Percentiles rank a stretch among this genome's conserved stretches.
These are phyloP conservation scores for Sycobia sp. DNA, from an alignment of 1,140 invertebrate species.

Conservation along the genomic window DNA sequence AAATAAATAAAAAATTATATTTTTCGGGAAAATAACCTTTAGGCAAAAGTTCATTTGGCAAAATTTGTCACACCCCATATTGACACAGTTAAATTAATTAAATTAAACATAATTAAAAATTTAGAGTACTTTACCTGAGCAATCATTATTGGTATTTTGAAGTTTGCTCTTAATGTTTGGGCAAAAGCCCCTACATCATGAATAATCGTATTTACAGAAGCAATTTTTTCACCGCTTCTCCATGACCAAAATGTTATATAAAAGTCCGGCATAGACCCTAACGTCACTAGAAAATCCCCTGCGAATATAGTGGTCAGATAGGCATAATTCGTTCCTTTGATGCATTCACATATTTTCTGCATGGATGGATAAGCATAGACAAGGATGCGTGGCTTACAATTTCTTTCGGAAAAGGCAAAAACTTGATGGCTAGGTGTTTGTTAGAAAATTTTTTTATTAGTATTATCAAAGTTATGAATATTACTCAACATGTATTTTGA, in stretches of 20 bases:
- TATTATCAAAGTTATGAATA: too few species aligned
- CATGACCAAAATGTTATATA: slow-evolving; percentile 53
- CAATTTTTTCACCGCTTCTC: slow-evolving; percentile 52
- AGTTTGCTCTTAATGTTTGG: slow-evolving; percentile 42
- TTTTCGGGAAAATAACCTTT: too few species aligned
- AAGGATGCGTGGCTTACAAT: slow-evolving; percentile 46
- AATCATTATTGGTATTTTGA: slow-evolving; percentile 32
- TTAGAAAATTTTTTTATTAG: too few species aligned
- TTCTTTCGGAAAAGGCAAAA: slow-evolving; percentile 53
- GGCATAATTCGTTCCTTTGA: slow-evolving; percentile 30
- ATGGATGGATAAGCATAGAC: slow-evolving; percentile 52
- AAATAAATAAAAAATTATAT: too few species aligned
- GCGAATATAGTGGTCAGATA: slow-evolving; percentile 52
- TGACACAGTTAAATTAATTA: too few species aligned
- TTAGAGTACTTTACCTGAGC: too few species aligned
- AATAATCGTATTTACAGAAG: slow-evolving; percentile 40
- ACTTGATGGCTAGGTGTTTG: slow-evolving; percentile 29
- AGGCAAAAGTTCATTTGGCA: too few species aligned
- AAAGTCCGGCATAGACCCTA: slow-evolving; percentile 48
- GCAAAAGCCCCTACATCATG: slow-evolving; percentile 39
- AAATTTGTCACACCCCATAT: too few species aligned
- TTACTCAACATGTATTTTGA: too few species aligned
- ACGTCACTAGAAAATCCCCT: slow-evolving; percentile 43
- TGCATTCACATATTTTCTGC: slow-evolving; percentile 47
- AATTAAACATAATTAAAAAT: too few species aligned